Percentiles rank a stretch among this genome's conserved stretches.
Conservation (phyloP, 64 coral and sea anemone genomes). For the Porites lutea region DNA sequence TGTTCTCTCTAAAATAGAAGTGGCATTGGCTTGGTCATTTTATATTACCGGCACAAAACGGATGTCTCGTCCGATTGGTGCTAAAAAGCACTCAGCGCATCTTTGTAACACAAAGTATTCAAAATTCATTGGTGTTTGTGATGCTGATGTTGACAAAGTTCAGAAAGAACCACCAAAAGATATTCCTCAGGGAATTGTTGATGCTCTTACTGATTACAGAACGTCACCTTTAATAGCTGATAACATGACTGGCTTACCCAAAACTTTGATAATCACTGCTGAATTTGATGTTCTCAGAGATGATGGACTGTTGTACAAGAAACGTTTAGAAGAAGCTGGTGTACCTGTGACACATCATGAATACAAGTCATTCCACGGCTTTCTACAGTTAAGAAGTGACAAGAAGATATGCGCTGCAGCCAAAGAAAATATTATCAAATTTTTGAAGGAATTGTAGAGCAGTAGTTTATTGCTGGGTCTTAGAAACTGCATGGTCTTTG, state of each 20-base stretch:
- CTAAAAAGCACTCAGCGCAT: conserved; percentile 34
- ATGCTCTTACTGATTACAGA: conserved; percentile 48
- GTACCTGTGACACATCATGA: conserved; percentile 55
- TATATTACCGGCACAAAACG: conserved; percentile 43
- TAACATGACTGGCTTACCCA: conserved; percentile 13
- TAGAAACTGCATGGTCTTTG: too few relatives aligned
- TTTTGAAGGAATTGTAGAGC: neutral
- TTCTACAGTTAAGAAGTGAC: neutral
- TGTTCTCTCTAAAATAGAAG: neutral
- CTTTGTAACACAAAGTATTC: conserved; percentile 60
- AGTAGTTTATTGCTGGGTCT: too few relatives aligned
- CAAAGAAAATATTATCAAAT: conserved; percentile 3
- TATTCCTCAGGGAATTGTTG: conserved; percentile 34
- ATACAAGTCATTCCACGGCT: conserved; percentile 46
- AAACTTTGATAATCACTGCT: conserved; percentile 45
- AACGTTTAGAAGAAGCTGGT: conserved; percentile 52
- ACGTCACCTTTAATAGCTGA: conserved; percentile 50
- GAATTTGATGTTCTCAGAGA: conserved; percentile 60
- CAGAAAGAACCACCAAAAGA: neutral
- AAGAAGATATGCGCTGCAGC: neutral
- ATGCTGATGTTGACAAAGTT: neutral
- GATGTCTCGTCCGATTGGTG: neutral
- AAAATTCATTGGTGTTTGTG: conserved; percentile 3
- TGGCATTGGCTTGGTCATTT: conserved; percentile 16
- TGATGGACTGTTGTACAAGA: conserved; percentile 52